Evolutionary conservation across 2,797 vertebrate genomes (phyloP), one percentile per base, ranked within the genome.

Genomic region (Peromyscus eremicus): DNA sequence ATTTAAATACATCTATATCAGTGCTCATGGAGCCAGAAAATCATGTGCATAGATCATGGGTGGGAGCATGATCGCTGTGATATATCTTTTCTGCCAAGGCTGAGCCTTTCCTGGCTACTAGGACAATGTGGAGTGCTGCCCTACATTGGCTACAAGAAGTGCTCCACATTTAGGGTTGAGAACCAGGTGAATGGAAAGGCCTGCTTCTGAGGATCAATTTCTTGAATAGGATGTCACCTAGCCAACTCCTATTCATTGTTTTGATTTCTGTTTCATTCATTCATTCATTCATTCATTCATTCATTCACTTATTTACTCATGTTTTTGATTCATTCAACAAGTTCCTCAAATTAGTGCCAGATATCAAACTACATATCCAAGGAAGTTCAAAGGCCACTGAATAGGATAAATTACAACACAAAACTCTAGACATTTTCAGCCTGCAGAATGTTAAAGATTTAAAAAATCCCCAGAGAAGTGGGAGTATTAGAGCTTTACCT

Each of bases 1-100:
- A 1, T 55, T 81, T 76, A 79, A 16, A 57, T 34, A 75, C 6
- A 5, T 13, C 10, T 57, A 34, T 7, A 34, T 85, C 16, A 16
- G 46, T 68, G 19, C 34, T 76, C 23, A 60, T 34, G 16, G 6
- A 49, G 10, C 49, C 76, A 16, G 6, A 27, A 14, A 19, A 60
- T n/a, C 17, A 49, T 34, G 32, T 9, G n/a, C 10, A 10, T 11
- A 19, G n/a, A 46, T 29, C 7, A 55, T 83, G 29, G 12, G 55
- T 0, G 6, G 27, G 16, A 27, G 19, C 1, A 0, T 34, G 19
- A 43, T 27, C 4, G 0, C 21, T 27, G 19, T 3, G 17, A 23
- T 32, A 16, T 6, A 66, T 70, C n/a, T 43, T 70, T 49, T 66
- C 12, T 32, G 5, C 49, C 19, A 75, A 73, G 3, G 29, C 10